Evolutionary conservation across 2,888 invertebrate genomes (phyloP), one percentile per base, ranked within the genome.

Genomic region (Perizoma affinitatum): DNA sequence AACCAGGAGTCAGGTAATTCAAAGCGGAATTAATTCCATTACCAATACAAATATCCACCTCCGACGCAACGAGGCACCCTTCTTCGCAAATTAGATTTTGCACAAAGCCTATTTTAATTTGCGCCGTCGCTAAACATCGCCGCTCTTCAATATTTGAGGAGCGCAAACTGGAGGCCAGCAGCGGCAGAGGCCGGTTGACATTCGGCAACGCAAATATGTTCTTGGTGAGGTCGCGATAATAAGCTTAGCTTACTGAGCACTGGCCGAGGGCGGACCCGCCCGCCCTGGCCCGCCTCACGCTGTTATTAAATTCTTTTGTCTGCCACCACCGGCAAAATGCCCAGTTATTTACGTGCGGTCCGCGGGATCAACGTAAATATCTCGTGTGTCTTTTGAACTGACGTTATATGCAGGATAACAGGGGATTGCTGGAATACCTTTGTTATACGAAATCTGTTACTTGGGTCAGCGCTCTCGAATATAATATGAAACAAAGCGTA

Each of bases 71-170:
- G 84, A 78, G 76, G 71, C 82, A 76, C 86, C 83, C 83, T 84
- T 80, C 87, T 90, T 88, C 83, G 80, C 83, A 91, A 92, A 91
- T 92, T 90, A 89, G 88, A 91, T 92, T 90, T 90, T 82, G 84
- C 81, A 89, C 88, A 89, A 89, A 90, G 89, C 90, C 90, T 90
- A 87, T 90, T 91, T 91, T 91, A 91, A 92, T 92, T 91, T 90
- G 90, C 84, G 81, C 82, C 85, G 82, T 86, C 83, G 84, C 84
- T 88, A 90, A 89, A 90, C 87, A 90, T 83, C 84, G 86, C 79
- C 84, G 82, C 85, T 88, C 82, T 88, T 89, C 86, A 90, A 90
- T 90, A 89, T 90, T 90, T 87, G 84, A 22, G 22, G 22, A 90
- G 80, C 84, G 85, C 83, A 83, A 84, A 82, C 84, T 81, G 80